phyloP scores from a whole-genome alignment of 1,140 invertebrate species.

The Neotoxoptera formosana region DNA sequence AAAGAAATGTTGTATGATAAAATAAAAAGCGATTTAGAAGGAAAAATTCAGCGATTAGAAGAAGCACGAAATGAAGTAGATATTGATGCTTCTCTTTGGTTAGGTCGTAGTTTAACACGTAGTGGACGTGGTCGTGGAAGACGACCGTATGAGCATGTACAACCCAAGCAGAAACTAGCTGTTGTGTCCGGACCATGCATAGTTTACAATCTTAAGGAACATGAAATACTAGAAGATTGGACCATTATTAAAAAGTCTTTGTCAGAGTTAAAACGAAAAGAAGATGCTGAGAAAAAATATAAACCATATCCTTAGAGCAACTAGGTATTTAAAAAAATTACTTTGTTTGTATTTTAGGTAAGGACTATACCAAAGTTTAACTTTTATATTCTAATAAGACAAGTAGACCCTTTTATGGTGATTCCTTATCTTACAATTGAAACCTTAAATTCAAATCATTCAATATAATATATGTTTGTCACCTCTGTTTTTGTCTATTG shows the following conservation, averaged over 20 bases:
- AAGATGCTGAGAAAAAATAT: constrained; percentile 45
- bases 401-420: no score
- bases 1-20: constrained; percentile 76
- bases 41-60: constrained; percentile 89
- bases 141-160: constrained; percentile 66
- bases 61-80: constrained; percentile 95
- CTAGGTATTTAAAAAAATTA: constrained; percentile 12
- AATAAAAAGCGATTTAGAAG: constrained; percentile 86
- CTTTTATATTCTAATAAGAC: background rate
- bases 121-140: constrained; percentile 66
- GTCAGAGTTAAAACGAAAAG: constrained; percentile 63
- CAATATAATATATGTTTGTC: background rate
- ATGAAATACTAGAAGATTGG: constrained; percentile 97
- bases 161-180: constrained; percentile 78
- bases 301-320: constrained; percentile 30
- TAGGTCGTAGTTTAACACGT: constrained; percentile 63
- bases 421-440: background rate
- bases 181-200: constrained; percentile 95
- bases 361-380: background rate
- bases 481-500: background rate
- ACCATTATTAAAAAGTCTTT: constrained; percentile 87
- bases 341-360: constrained; percentile 27
- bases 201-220: constrained; percentile 93
- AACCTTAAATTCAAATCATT: background rate
- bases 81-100: constrained; percentile 77